Evolutionary conservation across 2,797 vertebrate genomes (phyloP).

Genomic region (Bradypus variegatus): DNA sequence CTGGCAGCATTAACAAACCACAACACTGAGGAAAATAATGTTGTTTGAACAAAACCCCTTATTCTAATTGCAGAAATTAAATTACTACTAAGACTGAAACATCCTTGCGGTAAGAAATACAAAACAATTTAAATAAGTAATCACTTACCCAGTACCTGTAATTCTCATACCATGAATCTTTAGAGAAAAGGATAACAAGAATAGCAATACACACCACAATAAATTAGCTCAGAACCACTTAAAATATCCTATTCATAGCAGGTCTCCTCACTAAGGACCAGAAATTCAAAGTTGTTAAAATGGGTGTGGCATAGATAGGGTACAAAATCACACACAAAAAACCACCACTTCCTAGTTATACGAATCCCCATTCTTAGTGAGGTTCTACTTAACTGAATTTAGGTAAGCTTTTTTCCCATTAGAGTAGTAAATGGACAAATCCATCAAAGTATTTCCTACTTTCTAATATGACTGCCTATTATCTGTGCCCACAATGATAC

Average conservation of each 20-base stretch:
- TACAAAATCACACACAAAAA: conserved; percentile 8
- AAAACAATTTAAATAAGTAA: background rate
- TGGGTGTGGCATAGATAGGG: background rate
- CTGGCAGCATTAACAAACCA: too few relatives aligned
- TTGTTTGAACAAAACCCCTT: background rate
- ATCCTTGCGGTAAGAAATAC: background rate
- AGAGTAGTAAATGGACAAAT: background rate
- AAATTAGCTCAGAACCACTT: background rate
- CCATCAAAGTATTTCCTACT: background rate
- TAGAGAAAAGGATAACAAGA: background rate
- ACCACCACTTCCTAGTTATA: background rate
- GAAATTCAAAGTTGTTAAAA: background rate
- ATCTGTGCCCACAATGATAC: background rate
- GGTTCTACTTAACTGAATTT: background rate
- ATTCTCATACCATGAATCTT: background rate
- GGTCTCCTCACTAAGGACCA: background rate
- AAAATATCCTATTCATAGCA: background rate
- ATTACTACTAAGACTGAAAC: background rate
- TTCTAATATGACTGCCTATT: background rate
- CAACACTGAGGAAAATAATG: background rate
- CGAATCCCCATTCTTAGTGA: background rate
- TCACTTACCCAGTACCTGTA: background rate
- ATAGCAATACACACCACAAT: background rate
- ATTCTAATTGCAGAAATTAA: background rate
- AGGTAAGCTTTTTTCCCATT: background rate